Conservation (phyloP, 2,888 invertebrate species). For the Conchocele bisecta region DNA sequence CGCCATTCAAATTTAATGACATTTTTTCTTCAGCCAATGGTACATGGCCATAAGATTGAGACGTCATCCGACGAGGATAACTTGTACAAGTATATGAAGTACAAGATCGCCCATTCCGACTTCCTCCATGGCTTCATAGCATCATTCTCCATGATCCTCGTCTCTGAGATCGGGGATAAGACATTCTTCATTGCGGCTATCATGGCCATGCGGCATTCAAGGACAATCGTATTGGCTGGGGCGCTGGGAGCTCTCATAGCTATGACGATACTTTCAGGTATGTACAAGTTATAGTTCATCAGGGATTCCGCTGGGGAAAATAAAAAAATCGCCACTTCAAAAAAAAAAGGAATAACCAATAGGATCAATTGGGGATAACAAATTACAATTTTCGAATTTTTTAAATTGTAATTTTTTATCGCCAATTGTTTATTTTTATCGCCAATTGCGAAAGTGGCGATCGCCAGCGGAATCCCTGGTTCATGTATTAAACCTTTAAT, state of each 20-base stretch:
- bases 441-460: too few species aligned
- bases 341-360: too few species aligned
- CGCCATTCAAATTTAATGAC: too few species aligned
- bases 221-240: constrained; percentile 94
- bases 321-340: too few species aligned
- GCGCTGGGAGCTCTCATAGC: constrained; percentile 95
- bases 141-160: constrained; percentile 96
- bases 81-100: constrained; percentile 53
- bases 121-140: constrained; percentile 97
- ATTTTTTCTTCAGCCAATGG: constrained; percentile 39
- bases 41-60: constrained; percentile 46
- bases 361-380: too few species aligned
- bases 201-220: constrained; percentile 99
- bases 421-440: too few species aligned
- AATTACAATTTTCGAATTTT: too few species aligned
- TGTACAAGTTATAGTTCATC: too few species aligned
- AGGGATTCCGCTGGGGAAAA: too few species aligned
- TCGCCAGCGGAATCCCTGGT: too few species aligned
- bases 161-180: constrained; percentile 99
- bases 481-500: too few species aligned
- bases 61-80: constrained; percentile 62
- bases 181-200: constrained; percentile 99
- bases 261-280: constrained; percentile 96
- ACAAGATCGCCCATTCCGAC: constrained; percentile 83
- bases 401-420: too few species aligned